A percentile compares a stretch with the other conserved stretches of the same genome.
Evolutionary conservation across 2,888 invertebrate genomes (phyloP).

Genomic region (Campoplex capitator): DNA sequence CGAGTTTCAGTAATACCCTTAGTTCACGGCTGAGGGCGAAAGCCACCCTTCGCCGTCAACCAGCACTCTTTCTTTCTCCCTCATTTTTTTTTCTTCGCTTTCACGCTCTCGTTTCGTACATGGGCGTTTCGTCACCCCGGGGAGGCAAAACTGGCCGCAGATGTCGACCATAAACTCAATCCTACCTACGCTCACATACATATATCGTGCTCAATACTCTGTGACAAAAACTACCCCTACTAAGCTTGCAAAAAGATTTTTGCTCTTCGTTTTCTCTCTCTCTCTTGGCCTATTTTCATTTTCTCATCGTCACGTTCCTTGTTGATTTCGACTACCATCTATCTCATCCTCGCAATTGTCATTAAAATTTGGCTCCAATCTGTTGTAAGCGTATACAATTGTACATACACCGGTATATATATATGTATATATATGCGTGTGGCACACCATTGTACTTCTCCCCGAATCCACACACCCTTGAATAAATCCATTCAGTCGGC

Average conservation of each 20-base stretch:
- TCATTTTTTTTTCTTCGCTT: slow-evolving; percentile 54
- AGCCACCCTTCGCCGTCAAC: slow-evolving; percentile 57
- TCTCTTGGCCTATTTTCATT: slow-evolving; percentile 40
- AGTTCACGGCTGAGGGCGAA: slow-evolving; percentile 47
- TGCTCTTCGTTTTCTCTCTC: slow-evolving; percentile 47
- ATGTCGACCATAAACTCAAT: slow-evolving; percentile 82
- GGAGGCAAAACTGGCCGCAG: slow-evolving; percentile 84
- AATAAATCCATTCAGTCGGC: slow-evolving; percentile 79
- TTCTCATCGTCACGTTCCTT: slow-evolving; percentile 48
- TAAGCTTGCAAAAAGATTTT: slow-evolving; percentile 52
- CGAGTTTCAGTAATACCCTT: slow-evolving; percentile 53
- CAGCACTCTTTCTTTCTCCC: slow-evolving; percentile 37
- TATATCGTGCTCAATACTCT: slow-evolving; percentile 15
- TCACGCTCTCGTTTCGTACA: slow-evolving; percentile 74
- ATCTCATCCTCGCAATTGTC: slow-evolving; percentile 22
- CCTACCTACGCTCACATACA: slow-evolving; percentile 68
- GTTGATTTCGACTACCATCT: slow-evolving; percentile 16
- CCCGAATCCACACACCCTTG: slow-evolving; percentile 83
- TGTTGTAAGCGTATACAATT: neutral
- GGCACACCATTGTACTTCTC: slow-evolving; percentile 77
- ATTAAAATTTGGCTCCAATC: slow-evolving; percentile 15
- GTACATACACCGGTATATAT: neutral
- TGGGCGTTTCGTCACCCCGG: slow-evolving; percentile 82
- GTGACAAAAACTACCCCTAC: slow-evolving; percentile 34
- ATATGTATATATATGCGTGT: neutral